phyloP scores from a whole-genome alignment of 2,797 vertebrate species.

The Emydoidea blandingii region DNA sequence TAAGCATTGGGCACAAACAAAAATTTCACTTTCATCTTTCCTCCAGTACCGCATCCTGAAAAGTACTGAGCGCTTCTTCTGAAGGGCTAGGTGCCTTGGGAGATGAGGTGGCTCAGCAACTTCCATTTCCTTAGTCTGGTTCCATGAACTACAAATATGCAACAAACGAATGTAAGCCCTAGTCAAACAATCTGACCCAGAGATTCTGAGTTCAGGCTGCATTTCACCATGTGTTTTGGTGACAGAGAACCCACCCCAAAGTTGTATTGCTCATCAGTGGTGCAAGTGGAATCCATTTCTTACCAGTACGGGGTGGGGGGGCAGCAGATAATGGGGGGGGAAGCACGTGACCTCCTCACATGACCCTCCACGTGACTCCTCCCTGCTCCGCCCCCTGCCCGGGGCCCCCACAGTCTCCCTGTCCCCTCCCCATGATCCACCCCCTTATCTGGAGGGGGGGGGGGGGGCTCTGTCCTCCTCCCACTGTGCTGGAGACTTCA shows the following conservation, averaged over 20 bases:
- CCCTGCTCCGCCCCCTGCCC: no score
- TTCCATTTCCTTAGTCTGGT: fast-evolving
- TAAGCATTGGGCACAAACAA: neutral
- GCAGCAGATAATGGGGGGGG: no score
- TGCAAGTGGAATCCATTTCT: no score
- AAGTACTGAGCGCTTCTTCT: fast-evolving
- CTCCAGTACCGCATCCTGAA: neutral
- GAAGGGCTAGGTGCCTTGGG: no score
- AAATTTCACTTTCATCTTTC: neutral
- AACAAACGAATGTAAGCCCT: neutral
- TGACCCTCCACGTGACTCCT: no score
- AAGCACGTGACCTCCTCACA: no score
- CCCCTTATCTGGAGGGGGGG: no score
- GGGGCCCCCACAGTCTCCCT: no score
- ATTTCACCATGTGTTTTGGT: neutral
- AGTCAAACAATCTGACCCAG: neutral
- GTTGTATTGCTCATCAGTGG: neutral
- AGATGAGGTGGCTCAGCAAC: neutral
- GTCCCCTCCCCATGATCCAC: no score
- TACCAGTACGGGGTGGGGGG: no score
- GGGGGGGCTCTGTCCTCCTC: no score
- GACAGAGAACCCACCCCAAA: neutral
- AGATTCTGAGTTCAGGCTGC: neutral
- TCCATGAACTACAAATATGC: neutral
- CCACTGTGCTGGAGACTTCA: no score